Conservation (phyloP, 2,888 invertebrate species). For the Meandrusa payeni region DNA sequence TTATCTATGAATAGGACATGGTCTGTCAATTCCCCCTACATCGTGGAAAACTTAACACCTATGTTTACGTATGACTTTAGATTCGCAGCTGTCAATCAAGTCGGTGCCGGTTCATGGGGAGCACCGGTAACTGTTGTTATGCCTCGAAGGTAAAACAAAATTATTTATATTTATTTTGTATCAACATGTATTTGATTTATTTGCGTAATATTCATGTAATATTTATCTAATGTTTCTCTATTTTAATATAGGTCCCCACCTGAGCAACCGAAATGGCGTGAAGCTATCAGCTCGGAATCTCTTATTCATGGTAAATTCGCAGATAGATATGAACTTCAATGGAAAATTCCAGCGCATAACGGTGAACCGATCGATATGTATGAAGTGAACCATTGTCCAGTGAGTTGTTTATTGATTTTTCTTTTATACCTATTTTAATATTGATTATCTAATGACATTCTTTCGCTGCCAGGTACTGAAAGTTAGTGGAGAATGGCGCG, state of each 20-base stretch:
- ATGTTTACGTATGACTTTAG: constrained; percentile 89
- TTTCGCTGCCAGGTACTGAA: constrained; percentile 80
- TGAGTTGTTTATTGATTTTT: constrained; percentile 72
- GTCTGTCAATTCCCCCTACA: constrained; percentile 90
- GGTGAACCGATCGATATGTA: constrained; percentile 94
- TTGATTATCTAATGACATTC: not conserved
- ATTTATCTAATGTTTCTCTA: constrained; percentile 5
- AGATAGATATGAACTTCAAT: constrained; percentile 90
- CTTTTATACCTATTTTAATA: too few species aligned
- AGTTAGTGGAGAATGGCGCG: constrained; percentile 84
- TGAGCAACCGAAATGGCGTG: constrained; percentile 81
- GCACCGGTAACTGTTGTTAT: constrained; percentile 84
- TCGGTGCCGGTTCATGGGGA: constrained; percentile 89
- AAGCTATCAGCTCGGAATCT: constrained; percentile 64
- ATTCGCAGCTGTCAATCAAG: constrained; percentile 92
- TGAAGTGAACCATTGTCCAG: constrained; percentile 89
- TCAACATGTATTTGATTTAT: constrained; percentile 2
- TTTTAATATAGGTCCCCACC: constrained; percentile 82
- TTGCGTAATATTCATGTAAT: not conserved
- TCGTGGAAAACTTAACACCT: constrained; percentile 89
- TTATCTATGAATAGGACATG: constrained; percentile 86
- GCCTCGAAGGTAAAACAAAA: constrained; percentile 79
- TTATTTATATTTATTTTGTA: not conserved
- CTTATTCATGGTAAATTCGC: constrained; percentile 81
- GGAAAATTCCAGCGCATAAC: constrained; percentile 93